Evolutionary conservation across 1,140 invertebrate species (phyloP).

Genomic region (Gyrodactylus bullatarudis): DNA sequence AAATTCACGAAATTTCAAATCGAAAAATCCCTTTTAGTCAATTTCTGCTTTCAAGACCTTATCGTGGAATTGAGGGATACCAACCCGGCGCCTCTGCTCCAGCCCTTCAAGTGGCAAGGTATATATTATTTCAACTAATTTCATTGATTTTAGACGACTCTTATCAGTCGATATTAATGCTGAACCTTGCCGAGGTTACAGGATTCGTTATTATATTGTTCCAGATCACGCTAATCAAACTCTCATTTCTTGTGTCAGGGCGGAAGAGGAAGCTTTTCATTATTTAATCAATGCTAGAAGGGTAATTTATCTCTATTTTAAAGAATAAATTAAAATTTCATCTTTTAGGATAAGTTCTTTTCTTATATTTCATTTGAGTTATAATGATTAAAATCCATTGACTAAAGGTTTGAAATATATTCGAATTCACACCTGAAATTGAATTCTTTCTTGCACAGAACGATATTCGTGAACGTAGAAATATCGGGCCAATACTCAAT

Average conservation of each 20-base stretch:
- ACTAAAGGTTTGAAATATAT: background rate
- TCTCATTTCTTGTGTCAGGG: background rate
- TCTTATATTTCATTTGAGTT: too few relatives aligned
- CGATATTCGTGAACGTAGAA: background rate
- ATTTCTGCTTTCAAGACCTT: background rate
- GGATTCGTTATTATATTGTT: background rate
- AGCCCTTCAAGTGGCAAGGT: constrained; percentile 21
- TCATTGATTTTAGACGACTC: background rate
- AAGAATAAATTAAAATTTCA: background rate
- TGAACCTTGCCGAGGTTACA: background rate
- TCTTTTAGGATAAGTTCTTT: too few relatives aligned
- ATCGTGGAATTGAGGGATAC: background rate
- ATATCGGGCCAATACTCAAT: background rate
- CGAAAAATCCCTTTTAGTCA: background rate
- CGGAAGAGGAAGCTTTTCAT: background rate
- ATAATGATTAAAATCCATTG: background rate
- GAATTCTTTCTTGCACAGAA: background rate
- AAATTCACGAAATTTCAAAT: background rate
- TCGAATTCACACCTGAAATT: too few relatives aligned
- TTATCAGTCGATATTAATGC: background rate
- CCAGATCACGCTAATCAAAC: background rate
- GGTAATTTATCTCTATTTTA: background rate
- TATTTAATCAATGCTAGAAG: background rate
- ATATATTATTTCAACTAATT: too few relatives aligned
- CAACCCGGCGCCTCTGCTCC: background rate